Conservation (phyloP, 2,888 invertebrate genomes). For the Nezara viridula region DNA sequence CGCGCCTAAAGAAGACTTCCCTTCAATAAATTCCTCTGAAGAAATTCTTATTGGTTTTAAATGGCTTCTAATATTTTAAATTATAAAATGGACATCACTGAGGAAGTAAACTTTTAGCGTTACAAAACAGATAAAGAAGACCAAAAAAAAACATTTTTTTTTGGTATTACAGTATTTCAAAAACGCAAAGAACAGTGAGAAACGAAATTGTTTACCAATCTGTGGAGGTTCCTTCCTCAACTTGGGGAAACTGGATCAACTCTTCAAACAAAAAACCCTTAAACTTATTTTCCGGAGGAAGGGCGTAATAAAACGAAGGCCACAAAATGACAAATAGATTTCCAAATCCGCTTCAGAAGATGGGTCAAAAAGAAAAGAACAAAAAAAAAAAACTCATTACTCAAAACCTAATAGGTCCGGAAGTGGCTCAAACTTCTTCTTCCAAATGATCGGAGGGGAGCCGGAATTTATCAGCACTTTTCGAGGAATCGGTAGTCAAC, state of each 20-base stretch:
- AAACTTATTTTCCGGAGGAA: conserved; percentile 2
- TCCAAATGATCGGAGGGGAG: conserved; percentile 12
- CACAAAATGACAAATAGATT: neutral
- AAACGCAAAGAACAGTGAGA: neutral
- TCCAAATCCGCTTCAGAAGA: conserved; percentile 28
- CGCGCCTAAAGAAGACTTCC: no score
- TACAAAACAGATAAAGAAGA: no score
- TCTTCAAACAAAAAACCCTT: neutral
- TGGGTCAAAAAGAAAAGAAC: neutral
- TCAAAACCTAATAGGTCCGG: conserved; percentile 25
- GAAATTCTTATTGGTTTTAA: no score
- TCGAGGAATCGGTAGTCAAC: neutral
- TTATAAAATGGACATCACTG: no score
- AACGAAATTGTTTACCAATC: neutral
- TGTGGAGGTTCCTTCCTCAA: neutral
- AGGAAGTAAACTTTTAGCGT: no score
- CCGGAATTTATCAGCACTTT: conserved; percentile 33
- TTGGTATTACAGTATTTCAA: neutral
- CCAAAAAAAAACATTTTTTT: no score
- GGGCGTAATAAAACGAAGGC: neutral
- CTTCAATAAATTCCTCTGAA: no score
- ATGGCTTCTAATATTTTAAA: no score
- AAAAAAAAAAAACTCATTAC: conserved; percentile 29
- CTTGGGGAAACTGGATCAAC: neutral
- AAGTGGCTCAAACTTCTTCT: conserved; percentile 22